Evolutionary conservation across 2,888 invertebrate genomes (phyloP), one percentile per base, ranked within the genome.

Genomic region (Himalopsyche anomala): DNA sequence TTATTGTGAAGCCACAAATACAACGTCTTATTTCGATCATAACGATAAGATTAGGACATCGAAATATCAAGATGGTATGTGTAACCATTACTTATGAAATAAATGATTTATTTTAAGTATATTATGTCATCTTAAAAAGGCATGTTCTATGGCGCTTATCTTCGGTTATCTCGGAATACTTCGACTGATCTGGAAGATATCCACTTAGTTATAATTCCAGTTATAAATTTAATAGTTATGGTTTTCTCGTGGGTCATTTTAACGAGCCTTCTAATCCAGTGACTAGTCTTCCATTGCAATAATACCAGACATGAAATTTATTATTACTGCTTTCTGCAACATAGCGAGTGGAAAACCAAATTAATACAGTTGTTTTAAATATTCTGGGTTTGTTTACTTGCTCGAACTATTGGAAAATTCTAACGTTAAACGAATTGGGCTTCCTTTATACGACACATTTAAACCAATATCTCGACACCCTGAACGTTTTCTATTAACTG

Each of bases 221-320:
- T 51, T 51, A 51, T 74, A 74, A 38, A 74, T 74, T 74, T 51
- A 51, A 74, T 74, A 15, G 74, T 36, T 74, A 28, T 62, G 36
- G 74, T 28, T 36, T 36, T 28, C 36, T 74, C 36, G 36, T 36
- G 74, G 38, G 28, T 36, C 28, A 74, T 74, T 74, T 51, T 74
- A 74, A 74, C 74, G 38, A 38, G 38, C 74, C 36, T 74, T 74
- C 9, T 38, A 74, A 74, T 19, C 62, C n/a, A 62, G 62, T 8
- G 62, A 19, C 62, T 62, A 19, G 28, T 2, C 62, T 62, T 62
- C 19, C 62, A 62, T 51, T 51, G 15, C 51, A 19, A 55, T 4
- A 19, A 62, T 62, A 62, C 19, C 19, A 11, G 45, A 45, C 45
- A 40, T 45, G 0, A 19, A 62, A 62, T 28, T 62, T 19, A 62